Evolutionary conservation across 2,113 vertebrate genomes (phyloP), one percentile per base, ranked within the genome.

Genomic region (Noctilio leporinus): DNA sequence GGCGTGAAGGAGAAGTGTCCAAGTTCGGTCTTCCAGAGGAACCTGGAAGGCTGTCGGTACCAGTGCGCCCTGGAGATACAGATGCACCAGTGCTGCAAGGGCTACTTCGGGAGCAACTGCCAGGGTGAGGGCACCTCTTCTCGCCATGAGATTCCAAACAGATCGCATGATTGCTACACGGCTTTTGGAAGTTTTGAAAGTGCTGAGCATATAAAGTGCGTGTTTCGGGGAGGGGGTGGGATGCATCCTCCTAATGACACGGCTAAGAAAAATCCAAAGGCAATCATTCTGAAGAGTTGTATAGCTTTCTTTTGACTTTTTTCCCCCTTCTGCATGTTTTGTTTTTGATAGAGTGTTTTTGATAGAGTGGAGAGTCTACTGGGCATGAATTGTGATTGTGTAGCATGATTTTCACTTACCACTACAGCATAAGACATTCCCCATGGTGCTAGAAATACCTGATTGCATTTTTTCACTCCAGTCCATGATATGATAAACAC

Each of bases 51-150:
- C 35, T 99, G 99, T 92, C 98, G 90, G 2, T 92, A 97, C 12
- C 75, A 97, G 65, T 99, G 99, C 83, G 91, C 97, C 26, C 16
- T 99, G 97, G 96, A 97, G 73, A 57, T 99, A 78, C 99, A 98
- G 97, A n/a, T 98, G 0, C 85, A 98, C 19, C 99, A 96, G 76
- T 99, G 99, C 97, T 99, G 99, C 87, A 97, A 88, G 64, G 99
- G 99, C 82, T 99, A 99, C 98, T 99, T 98, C 0, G 99, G 99
- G 80, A 98, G 98, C 10, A 98, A 99, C 96, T 99, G 99, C 95
- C 98, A 99, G 96, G 99, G 99, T 99, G 98, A 97, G 98, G 89
- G 1, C 30, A 0, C 82, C 81, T 19, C 38, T 81, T 40, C n/a
- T 20, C 10, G 1, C 45, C 55, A 20, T 2, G 3, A 4, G 7